phyloP scores from a whole-genome alignment of 2,113 vertebrate genomes.

The Tamias sibiricus region DNA sequence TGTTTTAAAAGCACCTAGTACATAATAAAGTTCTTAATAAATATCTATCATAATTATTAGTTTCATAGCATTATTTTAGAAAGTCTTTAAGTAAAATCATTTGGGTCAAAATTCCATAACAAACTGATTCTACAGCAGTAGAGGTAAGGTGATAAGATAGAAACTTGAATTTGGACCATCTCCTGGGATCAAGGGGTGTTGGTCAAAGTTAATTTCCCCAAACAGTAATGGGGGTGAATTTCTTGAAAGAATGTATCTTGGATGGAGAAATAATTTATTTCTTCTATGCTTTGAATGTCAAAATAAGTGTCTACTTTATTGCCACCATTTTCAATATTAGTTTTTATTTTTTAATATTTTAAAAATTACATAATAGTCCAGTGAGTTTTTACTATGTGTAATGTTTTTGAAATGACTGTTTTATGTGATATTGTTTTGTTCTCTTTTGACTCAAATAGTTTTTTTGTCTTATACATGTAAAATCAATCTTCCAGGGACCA shows the following conservation, averaged over 20 bases:
- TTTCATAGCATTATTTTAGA: conserved; percentile 1
- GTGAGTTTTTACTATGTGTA: not conserved
- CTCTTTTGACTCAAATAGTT: conserved; percentile 6
- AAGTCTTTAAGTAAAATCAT: not conserved
- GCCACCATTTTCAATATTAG: not conserved
- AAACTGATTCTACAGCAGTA: not conserved
- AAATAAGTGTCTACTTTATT: not conserved
- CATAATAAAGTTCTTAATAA: not conserved
- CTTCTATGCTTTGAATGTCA: not conserved
- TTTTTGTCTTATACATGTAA: conserved; percentile 45
- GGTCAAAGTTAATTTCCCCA: not conserved
- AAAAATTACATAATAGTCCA: not conserved
- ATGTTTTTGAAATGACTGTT: conserved; percentile 2
- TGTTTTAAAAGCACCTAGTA: not conserved
- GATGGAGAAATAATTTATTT: not conserved
- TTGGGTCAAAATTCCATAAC: not conserved
- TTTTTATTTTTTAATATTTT: conserved; percentile 26
- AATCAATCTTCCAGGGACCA: conserved; percentile 38
- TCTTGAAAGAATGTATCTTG: not conserved
- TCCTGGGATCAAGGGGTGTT: rapidly evolving
- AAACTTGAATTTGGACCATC: not conserved
- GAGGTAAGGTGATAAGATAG: not conserved
- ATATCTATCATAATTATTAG: not conserved
- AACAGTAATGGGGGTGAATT: not conserved
- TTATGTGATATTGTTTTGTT: not conserved